These are phyloP conservation scores for Enteromius mattozi DNA, from an alignment of 2,797 vertebrate species.

Conservation along the genomic window DNA sequence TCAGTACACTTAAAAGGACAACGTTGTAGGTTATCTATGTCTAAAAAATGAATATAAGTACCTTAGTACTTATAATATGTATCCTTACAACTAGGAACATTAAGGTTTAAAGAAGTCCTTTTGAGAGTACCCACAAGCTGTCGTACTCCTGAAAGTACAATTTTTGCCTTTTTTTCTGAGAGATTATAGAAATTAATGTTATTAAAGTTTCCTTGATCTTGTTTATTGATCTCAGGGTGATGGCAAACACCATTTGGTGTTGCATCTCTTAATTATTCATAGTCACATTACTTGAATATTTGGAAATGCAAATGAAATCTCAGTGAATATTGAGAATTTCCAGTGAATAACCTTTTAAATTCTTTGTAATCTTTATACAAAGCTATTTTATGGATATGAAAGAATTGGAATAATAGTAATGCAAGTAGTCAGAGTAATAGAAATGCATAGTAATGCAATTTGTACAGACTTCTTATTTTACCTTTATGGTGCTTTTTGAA, in stretches of 20 bases:
- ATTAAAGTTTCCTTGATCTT: background rate
- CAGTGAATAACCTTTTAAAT: background rate
- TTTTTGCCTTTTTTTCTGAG: background rate
- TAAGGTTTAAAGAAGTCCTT: background rate
- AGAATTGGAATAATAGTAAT: background rate
- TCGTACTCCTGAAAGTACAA: background rate
- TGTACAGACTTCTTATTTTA: background rate
- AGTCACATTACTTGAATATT: background rate
- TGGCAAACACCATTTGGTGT: background rate
- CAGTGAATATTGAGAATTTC: background rate
- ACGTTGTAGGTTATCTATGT: background rate
- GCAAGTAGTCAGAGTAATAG: background rate
- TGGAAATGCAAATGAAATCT: background rate
- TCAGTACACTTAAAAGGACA: background rate
- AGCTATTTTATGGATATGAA: background rate
- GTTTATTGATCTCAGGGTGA: background rate
- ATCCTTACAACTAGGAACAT: background rate
- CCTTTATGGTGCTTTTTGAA: background rate
- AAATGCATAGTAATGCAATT: background rate
- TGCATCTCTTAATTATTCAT: background rate
- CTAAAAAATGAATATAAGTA: too few relatives aligned
- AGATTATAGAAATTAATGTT: background rate
- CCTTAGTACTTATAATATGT: background rate
- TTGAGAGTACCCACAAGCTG: background rate
- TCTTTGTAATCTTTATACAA: background rate